These are phyloP conservation scores for Polyommatus iphigenia DNA, from an alignment of 2,888 invertebrate genomes.

Conservation along the genomic window DNA sequence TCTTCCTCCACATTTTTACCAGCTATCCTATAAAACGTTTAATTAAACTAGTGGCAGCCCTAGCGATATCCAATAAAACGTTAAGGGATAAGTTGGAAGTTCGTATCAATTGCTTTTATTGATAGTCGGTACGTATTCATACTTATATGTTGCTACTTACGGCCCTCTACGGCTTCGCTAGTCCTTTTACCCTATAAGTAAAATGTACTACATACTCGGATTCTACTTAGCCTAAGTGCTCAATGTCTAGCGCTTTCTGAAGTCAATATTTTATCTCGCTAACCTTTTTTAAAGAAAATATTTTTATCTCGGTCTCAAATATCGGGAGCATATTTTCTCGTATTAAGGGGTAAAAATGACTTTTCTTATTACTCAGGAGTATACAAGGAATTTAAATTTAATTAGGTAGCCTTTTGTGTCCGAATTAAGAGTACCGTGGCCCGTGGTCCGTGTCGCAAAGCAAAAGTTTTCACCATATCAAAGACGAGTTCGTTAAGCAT, in stretches of 20 bases:
- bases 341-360: background rate
- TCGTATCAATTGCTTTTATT: conserved; percentile 30
- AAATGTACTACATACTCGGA: conserved; percentile 4
- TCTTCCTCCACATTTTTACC: background rate
- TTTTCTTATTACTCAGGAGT: background rate
- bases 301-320: background rate
- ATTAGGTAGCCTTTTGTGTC: background rate
- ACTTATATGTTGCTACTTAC: conserved; percentile 9
- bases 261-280: conserved; percentile 12
- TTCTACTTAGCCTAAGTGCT: conserved; percentile 4
- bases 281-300: conserved; percentile 15
- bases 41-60: conserved; percentile 19
- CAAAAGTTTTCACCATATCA: conserved; percentile 22
- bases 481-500: conserved; percentile 23
- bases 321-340: background rate
- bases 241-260: background rate
- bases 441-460: background rate
- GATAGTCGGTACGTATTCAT: conserved; percentile 21
- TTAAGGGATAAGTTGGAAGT: conserved; percentile 41
- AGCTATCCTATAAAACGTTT: background rate
- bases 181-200: background rate
- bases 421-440: background rate
- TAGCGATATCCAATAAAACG: conserved; percentile 43
- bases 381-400: background rate
- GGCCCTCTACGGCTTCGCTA: background rate